Conservation (phyloP, 2,888 invertebrate species). For the Sarcophaga subvicina region DNA sequence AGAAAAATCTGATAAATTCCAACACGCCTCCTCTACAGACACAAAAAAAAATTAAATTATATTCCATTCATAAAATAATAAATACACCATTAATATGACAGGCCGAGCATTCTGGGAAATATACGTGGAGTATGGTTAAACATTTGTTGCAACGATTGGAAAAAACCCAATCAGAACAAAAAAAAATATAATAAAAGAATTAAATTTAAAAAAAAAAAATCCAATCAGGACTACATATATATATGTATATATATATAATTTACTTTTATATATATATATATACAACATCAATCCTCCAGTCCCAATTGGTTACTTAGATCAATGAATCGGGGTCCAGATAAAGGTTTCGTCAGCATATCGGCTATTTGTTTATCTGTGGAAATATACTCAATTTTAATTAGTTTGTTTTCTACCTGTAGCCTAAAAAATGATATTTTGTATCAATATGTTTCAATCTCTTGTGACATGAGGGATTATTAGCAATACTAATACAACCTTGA, state of each 20-base stretch:
- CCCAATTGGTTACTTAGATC: slow-evolving; percentile 20
- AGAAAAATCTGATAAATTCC: too few relatives aligned
- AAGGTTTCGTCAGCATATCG: slow-evolving; percentile 63
- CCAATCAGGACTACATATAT: background rate
- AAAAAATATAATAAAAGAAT: background rate
- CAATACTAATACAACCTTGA: slow-evolving; percentile 67
- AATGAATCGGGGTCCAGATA: slow-evolving; percentile 50
- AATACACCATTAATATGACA: background rate
- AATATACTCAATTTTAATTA: slow-evolving; percentile 67
- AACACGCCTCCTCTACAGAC: too few relatives aligned
- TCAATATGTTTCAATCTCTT: slow-evolving; percentile 68
- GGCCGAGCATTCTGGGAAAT: slow-evolving; percentile 15
- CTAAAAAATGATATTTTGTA: slow-evolving; percentile 70
- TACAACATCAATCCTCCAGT: too few relatives aligned
- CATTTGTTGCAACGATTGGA: slow-evolving; percentile 48
- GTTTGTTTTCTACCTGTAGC: slow-evolving; percentile 67
- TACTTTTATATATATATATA: too few relatives aligned
- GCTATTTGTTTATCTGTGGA: slow-evolving; percentile 63
- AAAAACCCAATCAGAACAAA: slow-evolving; percentile 40
- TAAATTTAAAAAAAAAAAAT: too few relatives aligned
- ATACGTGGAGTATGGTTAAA: slow-evolving; percentile 9
- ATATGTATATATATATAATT: too few relatives aligned
- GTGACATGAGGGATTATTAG: slow-evolving; percentile 65
- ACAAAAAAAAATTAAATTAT: too few relatives aligned
- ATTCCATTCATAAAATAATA: too few relatives aligned